These are phyloP conservation scores for Euzophera pinguis DNA, from an alignment of 2,888 invertebrate genomes.

Conservation along the genomic window DNA sequence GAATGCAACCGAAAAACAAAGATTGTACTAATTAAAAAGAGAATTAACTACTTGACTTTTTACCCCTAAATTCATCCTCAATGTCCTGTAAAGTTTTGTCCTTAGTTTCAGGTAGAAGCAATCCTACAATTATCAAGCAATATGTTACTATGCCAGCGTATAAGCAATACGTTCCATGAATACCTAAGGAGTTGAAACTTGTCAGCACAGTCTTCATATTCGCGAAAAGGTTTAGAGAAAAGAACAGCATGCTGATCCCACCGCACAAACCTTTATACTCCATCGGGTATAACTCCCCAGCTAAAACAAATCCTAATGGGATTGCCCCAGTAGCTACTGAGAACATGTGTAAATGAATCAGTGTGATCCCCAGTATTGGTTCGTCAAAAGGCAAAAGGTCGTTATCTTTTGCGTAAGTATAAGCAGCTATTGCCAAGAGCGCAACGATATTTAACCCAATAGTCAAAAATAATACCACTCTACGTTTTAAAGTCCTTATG, in stretches of 20 bases:
- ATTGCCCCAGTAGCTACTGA: constrained; percentile 26
- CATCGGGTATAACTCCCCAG: constrained; percentile 31
- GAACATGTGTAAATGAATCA: constrained; percentile 28
- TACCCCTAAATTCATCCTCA: constrained; percentile 47
- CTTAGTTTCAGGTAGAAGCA: constrained; percentile 51
- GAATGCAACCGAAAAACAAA: too few species aligned
- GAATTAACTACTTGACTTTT: constrained; percentile 9
- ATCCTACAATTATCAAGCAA: constrained; percentile 39
- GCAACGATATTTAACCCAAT: constrained; percentile 14
- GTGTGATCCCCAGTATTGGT: constrained; percentile 19
- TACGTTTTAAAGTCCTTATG: constrained; percentile 20
- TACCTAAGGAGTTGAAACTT: constrained; percentile 27
- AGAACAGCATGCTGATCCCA: constrained; percentile 31
- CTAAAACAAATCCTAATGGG: constrained; percentile 26
- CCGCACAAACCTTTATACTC: constrained; percentile 37
- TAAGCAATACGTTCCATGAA: constrained; percentile 35
- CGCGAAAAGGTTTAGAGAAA: constrained; percentile 31
- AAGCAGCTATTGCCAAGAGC: constrained; percentile 13
- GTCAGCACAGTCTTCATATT: constrained; percentile 32
- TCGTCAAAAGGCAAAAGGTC: constrained; percentile 14
- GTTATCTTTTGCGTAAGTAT: constrained; percentile 11
- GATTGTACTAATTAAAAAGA: too few species aligned
- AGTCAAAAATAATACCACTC: constrained; percentile 14
- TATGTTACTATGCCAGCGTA: constrained; percentile 41
- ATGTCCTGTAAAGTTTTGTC: constrained; percentile 51